Conservation (phyloP, 2,113 vertebrate species). For the Spea multiplicata region DNA sequence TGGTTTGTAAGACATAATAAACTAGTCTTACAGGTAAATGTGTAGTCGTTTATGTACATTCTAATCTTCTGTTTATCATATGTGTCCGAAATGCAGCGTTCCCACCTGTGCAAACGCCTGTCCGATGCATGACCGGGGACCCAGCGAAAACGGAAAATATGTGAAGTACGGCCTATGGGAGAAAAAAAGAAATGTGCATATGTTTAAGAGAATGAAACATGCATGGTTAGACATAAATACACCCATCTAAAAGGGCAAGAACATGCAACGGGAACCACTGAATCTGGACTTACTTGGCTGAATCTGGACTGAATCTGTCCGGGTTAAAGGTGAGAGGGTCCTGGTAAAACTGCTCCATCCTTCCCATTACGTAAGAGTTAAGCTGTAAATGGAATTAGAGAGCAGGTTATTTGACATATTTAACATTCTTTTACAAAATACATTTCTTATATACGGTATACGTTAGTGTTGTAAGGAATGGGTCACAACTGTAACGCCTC, state of each 20-base stretch:
- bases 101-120: conserved; percentile 85
- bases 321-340: conserved; percentile 85
- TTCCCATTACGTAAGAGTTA: conserved; percentile 69
- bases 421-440: too few species aligned
- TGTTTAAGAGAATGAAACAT: too few species aligned
- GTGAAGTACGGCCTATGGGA: conserved; percentile 67
- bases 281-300: conserved; percentile 74
- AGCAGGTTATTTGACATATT: too few species aligned
- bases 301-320: conserved; percentile 81
- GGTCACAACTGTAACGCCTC: too few species aligned
- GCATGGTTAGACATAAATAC: not conserved
- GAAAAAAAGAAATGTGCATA: not conserved
- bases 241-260: not conserved
- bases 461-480: too few species aligned
- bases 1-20: too few species aligned
- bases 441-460: too few species aligned
- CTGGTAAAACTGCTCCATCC: conserved; percentile 82
- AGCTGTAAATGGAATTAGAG: conserved; percentile 61
- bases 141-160: conserved; percentile 84
- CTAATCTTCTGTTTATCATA: too few species aligned
- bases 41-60: too few species aligned
- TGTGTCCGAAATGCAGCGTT: not conserved
- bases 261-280: conserved; percentile 18
- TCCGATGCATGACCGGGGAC: conserved; percentile 83
- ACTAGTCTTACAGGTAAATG: too few species aligned